These are phyloP conservation scores for Machimus atricapillus DNA, from an alignment of 2,888 invertebrate species.

Conservation along the genomic window DNA sequence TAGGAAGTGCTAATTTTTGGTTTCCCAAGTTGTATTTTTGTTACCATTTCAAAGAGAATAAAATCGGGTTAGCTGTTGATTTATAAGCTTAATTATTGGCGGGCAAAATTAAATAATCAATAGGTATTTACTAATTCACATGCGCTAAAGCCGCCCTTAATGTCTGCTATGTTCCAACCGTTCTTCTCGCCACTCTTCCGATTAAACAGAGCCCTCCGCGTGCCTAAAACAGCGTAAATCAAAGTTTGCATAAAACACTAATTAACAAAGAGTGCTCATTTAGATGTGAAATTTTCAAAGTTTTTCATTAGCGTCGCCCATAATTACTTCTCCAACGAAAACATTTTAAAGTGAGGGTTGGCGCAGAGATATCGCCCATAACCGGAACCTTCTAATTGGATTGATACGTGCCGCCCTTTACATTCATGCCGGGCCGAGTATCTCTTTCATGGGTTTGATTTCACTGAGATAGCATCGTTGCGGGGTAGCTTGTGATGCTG, in stretches of 20 bases:
- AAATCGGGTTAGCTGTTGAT: neutral
- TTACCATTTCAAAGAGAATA: neutral
- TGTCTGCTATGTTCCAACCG: neutral
- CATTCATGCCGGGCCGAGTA: constrained; percentile 11
- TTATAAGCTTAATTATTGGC: neutral
- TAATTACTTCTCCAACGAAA: constrained; percentile 35
- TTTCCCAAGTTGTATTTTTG: neutral
- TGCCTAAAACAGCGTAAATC: neutral
- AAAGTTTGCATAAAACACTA: constrained; percentile 33
- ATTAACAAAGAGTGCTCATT: constrained; percentile 40
- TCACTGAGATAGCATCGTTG: constrained; percentile 44
- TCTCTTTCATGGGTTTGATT: constrained; percentile 27
- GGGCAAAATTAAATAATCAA: neutral
- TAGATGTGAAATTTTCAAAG: constrained; percentile 39
- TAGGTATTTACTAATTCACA: neutral
- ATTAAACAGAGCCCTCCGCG: neutral
- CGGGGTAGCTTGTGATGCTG: constrained; percentile 46
- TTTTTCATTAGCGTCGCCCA: constrained; percentile 40
- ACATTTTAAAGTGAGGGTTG: constrained; percentile 22
- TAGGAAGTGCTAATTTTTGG: neutral
- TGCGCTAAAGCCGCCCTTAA: neutral
- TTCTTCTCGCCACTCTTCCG: neutral
- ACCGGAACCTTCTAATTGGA: constrained; percentile 32
- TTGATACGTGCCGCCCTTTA: constrained; percentile 38
- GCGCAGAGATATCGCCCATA: constrained; percentile 25